Evolutionary conservation across 2,113 vertebrate species (phyloP).

Genomic region (Odocoileus virginianus): DNA sequence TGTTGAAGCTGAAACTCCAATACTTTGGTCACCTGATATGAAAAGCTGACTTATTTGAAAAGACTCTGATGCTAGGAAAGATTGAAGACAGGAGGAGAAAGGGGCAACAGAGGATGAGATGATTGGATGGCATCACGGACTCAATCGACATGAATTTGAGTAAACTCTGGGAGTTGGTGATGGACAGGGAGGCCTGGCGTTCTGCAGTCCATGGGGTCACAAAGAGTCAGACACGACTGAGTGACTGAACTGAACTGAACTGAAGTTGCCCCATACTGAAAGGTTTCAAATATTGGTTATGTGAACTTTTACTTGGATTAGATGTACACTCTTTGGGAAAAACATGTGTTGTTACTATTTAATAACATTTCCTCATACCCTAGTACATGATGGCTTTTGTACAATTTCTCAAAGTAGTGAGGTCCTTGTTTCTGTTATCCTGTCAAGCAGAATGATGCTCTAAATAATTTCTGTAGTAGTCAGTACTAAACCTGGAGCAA

Average conservation of each 20-base stretch:
- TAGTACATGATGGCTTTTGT: background rate
- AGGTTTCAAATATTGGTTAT: background rate
- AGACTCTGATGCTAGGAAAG: background rate
- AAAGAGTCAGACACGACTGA: background rate
- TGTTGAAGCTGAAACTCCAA: background rate
- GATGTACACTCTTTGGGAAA: background rate
- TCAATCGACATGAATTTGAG: background rate
- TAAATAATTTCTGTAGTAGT: background rate
- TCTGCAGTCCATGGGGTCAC: rapidly evolving
- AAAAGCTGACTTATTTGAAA: background rate
- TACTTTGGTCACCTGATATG: background rate
- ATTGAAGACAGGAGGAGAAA: background rate
- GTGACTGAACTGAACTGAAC: background rate
- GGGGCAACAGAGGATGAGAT: background rate
- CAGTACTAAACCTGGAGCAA: background rate
- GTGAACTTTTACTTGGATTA: background rate
- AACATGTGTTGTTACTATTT: background rate
- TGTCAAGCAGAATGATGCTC: background rate
- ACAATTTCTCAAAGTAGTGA: background rate
- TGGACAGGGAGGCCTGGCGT: background rate
- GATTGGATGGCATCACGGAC: background rate
- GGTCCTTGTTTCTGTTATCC: background rate
- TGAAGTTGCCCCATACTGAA: background rate
- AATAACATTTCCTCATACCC: background rate
- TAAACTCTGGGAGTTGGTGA: background rate